A percentile compares a stretch with the other conserved stretches of the same genome.
Evolutionary conservation across 2,797 vertebrate species (phyloP).

Genomic region (Anomalospiza imberbis): DNA sequence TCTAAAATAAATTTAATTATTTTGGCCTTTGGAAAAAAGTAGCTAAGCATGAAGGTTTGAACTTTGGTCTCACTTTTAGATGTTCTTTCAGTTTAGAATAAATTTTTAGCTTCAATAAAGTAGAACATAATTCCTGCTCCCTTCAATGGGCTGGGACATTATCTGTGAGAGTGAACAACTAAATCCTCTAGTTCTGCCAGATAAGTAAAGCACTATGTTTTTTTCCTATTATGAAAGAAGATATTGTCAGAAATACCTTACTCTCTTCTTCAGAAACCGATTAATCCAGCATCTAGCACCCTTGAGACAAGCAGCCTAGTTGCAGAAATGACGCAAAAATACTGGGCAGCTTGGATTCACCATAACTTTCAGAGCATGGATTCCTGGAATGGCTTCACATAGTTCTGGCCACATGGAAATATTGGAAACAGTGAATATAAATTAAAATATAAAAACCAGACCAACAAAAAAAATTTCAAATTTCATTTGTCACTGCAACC

Average conservation of each 20-base stretch:
- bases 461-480: neutral
- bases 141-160: neutral
- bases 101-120: neutral
- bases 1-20: neutral
- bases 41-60: neutral
- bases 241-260: neutral
- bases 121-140: neutral
- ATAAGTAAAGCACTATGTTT: neutral
- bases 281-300: neutral
- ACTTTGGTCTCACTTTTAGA: neutral
- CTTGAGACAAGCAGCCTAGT: neutral
- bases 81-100: neutral
- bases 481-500: neutral
- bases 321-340: neutral
- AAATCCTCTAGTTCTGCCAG: neutral
- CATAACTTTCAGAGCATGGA: neutral
- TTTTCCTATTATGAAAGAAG: neutral
- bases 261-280: neutral
- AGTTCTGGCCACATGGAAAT: neutral
- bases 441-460: neutral
- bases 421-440: neutral
- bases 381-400: neutral
- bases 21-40: neutral
- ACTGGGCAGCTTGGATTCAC: neutral
- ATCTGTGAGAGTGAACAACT: neutral